Base-by-base conservation (phyloP, 92 coral and sea anemone species). In the Blastomussa wellsi region DNA sequence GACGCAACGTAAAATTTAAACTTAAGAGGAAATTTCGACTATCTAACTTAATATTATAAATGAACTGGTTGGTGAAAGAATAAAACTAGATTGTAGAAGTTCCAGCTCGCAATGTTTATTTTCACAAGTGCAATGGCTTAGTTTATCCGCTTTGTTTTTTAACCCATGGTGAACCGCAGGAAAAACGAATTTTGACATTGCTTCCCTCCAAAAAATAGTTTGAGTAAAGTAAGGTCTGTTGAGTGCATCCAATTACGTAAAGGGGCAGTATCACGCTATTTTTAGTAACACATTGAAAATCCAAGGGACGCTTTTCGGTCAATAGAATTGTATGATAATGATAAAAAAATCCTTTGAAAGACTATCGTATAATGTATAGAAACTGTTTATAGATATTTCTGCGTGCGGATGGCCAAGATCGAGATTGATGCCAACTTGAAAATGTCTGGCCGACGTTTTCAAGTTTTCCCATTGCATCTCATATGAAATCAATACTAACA, bases 161-260 rank as follows among this genome's bases (percentile, higher is more conserved):
- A 62, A 62, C 68, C 68, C 68, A 28, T 35, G 3, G 66, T 8
- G 10, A 28, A 62, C 35, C 68, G 11, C 68, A 62, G 68, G 68
- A 62, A 28, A 10, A 62, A 26, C 35, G 31, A 26, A 24, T 26
- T 16, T 16, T 14, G 42, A 15, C 74, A 15, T 32, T 77, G 26
- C 71, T 38, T 33, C 51, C 71, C 42, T 38, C 68, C 0, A n/a
- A 24, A 35, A 76, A 55, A 64, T 57, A 37, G 15, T 11, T 28
- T 79, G 19, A 38, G 42, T 19, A 42, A 66, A 31, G 44, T 32
- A 37, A 80, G 42, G 67, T 67, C 42, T 66, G 15, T 24, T 36
- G 52, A 75, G 62, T 26, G 75, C 48, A 37, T 70, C 38, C 60
- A 16, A 52, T 82, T 71, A 33, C n/a, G n/a, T n/a, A n/a, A n/a